phyloP scores from a whole-genome alignment of 1,140 invertebrate genomes.

The Campodea augens region DNA sequence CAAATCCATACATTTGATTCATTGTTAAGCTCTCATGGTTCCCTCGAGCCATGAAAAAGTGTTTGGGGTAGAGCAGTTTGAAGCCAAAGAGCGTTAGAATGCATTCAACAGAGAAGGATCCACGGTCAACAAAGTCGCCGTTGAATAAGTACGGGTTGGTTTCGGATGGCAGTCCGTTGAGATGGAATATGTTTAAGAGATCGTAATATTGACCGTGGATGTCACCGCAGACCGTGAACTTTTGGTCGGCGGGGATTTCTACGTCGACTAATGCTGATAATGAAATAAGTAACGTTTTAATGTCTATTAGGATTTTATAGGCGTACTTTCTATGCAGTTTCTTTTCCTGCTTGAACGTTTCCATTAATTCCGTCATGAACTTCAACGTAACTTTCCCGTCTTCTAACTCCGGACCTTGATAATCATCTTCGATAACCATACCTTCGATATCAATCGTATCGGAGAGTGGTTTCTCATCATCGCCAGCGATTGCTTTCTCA shows the following conservation, averaged over 20 bases:
- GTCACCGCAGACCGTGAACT: too few species aligned
- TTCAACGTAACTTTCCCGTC: constrained; percentile 68
- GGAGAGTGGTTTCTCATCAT: constrained; percentile 69
- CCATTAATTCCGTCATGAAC: constrained; percentile 71
- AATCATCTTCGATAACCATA: constrained; percentile 91
- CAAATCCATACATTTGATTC: constrained; percentile 99
- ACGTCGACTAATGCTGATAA: constrained; percentile 83
- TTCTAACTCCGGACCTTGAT: constrained; percentile 75
- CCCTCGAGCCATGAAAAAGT: constrained; percentile 96
- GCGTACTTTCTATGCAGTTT: constrained; percentile 95
- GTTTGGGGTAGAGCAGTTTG: constrained; percentile 88
- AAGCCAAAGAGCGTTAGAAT: constrained; percentile 96
- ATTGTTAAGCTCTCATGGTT: constrained; percentile 96
- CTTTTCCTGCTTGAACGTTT: too few species aligned
- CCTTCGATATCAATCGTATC: constrained; percentile 71
- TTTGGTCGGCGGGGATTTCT: constrained; percentile 59
- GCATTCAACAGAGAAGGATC: constrained; percentile 97
- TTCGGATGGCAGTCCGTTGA: constrained; percentile 87
- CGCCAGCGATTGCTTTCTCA: constrained; percentile 89
- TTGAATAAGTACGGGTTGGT: constrained; percentile 61
- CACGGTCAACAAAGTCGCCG: constrained; percentile 97
- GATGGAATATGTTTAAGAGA: constrained; percentile 90
- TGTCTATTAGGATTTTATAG: constrained; percentile 88
- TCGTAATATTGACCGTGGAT: constrained; percentile 99
- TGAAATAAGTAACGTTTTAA: constrained; percentile 63